Conservation (phyloP, 2,888 invertebrate species). For the Mechanitis messenoides region DNA sequence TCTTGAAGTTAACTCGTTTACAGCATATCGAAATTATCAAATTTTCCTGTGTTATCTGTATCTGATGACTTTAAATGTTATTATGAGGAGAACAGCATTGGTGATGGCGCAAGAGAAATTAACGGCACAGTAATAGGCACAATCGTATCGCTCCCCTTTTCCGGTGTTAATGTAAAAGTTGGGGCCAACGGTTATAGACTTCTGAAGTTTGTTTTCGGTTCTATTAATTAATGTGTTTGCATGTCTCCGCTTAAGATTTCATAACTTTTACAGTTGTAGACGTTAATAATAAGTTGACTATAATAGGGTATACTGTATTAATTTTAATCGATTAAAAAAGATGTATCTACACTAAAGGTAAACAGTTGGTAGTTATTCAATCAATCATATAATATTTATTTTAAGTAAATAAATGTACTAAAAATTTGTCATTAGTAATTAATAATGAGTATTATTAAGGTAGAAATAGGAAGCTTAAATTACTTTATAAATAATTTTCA, state of each 20-base stretch:
- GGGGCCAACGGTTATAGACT: conserved; percentile 49
- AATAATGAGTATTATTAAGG: too few relatives aligned
- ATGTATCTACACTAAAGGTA: too few relatives aligned
- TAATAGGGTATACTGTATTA: too few relatives aligned
- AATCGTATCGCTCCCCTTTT: conserved; percentile 57
- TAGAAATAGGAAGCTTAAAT: too few relatives aligned
- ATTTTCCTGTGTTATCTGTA: background rate
- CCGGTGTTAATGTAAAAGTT: conserved; percentile 70
- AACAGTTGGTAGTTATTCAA: too few relatives aligned
- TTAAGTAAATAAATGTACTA: too few relatives aligned
- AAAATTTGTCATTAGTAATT: too few relatives aligned
- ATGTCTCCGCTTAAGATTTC: conserved; percentile 54
- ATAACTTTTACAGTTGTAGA: conserved; percentile 30
- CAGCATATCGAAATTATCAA: background rate
- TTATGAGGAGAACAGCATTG: conserved; percentile 25
- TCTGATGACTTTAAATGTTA: conserved; percentile 18
- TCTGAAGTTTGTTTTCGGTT: conserved; percentile 64
- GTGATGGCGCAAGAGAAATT: conserved; percentile 26
- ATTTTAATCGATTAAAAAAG: too few relatives aligned
- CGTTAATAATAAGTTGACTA: background rate
- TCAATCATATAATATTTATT: too few relatives aligned
- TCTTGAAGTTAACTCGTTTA: background rate
- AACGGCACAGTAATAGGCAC: conserved; percentile 47
- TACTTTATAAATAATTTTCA: too few relatives aligned
- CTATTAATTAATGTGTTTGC: conserved; percentile 72